These are phyloP conservation scores for Meloidogyne exigua DNA, from an alignment of 1,140 invertebrate species.

Conservation along the genomic window DNA sequence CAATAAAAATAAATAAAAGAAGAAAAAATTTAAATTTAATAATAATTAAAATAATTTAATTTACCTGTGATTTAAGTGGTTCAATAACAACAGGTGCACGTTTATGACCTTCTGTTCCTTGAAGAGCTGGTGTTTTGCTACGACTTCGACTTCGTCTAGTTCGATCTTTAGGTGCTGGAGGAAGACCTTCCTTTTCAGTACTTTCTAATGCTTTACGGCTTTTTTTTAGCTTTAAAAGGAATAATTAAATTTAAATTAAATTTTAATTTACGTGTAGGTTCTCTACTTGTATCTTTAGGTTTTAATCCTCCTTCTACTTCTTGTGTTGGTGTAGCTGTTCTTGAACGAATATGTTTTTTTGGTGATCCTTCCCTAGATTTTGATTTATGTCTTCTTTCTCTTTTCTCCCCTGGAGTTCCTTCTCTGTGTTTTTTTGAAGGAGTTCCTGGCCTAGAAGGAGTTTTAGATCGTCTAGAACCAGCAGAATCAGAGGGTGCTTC, in stretches of 20 bases:
- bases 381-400: constrained; percentile 43
- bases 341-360: constrained; percentile 52
- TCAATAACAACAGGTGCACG: constrained; percentile 53
- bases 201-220: constrained; percentile 15
- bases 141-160: constrained; percentile 39
- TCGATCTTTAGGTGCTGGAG: constrained; percentile 48
- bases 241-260: constrained; percentile 1
- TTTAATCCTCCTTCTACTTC: constrained; percentile 35
- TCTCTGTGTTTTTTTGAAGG: constrained; percentile 52
- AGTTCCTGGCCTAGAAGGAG: constrained; percentile 49
- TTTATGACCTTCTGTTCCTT: constrained; percentile 45
- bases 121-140: constrained; percentile 43
- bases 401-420: constrained; percentile 47
- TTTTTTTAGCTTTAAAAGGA: constrained; percentile 14
- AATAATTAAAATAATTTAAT: constrained; percentile 14
- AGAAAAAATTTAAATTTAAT: background rate
- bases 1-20: background rate
- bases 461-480: constrained; percentile 29
- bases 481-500: constrained; percentile 42
- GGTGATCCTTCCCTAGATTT: constrained; percentile 63
- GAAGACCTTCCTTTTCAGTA: constrained; percentile 40
- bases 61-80: constrained; percentile 54
- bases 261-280: constrained; percentile 20
- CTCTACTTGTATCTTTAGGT: constrained; percentile 28
- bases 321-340: constrained; percentile 57